Evolutionary conservation across 2,888 invertebrate species (phyloP), one percentile per base, ranked within the genome.

Genomic region (Leistus spinibarbis): DNA sequence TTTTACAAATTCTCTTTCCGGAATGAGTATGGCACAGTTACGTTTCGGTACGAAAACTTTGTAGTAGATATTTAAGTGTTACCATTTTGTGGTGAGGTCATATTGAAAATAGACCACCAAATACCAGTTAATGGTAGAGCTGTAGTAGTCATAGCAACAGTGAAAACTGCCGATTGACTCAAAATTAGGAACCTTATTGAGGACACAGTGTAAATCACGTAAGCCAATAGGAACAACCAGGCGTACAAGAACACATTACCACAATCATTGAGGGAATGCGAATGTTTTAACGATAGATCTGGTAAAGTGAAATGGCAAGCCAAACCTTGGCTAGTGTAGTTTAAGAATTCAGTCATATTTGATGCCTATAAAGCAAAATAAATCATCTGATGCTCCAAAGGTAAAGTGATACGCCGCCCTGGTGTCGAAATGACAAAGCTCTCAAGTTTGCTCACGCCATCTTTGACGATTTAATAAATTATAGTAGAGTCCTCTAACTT

Each of bases 81-180:
- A 84, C 86, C 85, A 79, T 85, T 85, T 76, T 86, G 84, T 69
- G 81, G 78, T 54, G 85, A 82, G 67, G 86, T 84, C 83, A 88
- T 85, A 77, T 86, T 86, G 79, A 88, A 88, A 65, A 89, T 81
- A 64, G 89, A 88, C 90, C 90, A 90, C 88, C 88, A 90, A 77
- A 89, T 86, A 16, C 88, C 88, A 53, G 88, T 86, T 7, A 89
- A 78, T 2, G 89, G 90, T 57, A 90, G 82, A 19, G 89, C 86
- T 16, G 86, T 85, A 17, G 88, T 87, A 73, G 87, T 85, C 40
- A 87, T 84, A 16, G 89, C 88, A 16, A 89, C 85, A 10, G 88
- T 88, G 80, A 89, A 88, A 5, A 89, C 89, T 7, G 89, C 88
- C 27, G 89, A 89, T 79, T 89, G 89, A 76, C 87, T 86, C 78